Evolutionary conservation across 2,113 vertebrate genomes (phyloP).

Genomic region (Dunckerocampus dactyliophorus): DNA sequence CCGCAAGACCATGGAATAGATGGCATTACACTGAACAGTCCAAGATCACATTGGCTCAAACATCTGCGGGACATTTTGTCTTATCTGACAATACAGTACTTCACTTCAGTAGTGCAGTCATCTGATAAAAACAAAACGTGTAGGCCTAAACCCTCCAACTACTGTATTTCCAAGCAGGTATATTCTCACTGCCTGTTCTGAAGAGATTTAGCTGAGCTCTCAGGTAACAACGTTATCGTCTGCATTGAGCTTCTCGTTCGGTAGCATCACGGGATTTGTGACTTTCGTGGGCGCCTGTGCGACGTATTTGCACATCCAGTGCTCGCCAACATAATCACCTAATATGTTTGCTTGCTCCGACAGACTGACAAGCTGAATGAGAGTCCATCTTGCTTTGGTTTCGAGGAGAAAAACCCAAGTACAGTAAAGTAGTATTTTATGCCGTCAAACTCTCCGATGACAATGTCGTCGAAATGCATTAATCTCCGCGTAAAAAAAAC

Average conservation of each 20-base stretch:
- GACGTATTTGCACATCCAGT: slow-evolving; percentile 17
- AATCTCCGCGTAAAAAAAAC: slow-evolving; percentile 15
- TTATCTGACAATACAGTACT: slow-evolving; percentile 42
- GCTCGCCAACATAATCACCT: slow-evolving; percentile 75
- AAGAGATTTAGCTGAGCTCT: slow-evolving; percentile 40
- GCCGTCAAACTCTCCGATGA: slow-evolving; percentile 75
- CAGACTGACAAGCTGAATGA: slow-evolving; percentile 81
- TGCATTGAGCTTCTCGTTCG: slow-evolving; percentile 8
- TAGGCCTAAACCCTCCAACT: slow-evolving; percentile 48
- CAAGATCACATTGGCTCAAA: slow-evolving; percentile 23
- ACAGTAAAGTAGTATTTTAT: slow-evolving; percentile 65
- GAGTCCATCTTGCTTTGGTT: slow-evolving; percentile 96
- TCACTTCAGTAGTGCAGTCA: slow-evolving; percentile 46
- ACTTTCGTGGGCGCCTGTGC: slow-evolving; percentile 11
- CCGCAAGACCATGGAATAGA: slow-evolving; percentile 25
- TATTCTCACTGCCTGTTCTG: slow-evolving; percentile 26
- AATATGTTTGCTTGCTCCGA: slow-evolving; percentile 88
- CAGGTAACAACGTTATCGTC: slow-evolving; percentile 62
- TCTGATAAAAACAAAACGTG: slow-evolving; percentile 35
- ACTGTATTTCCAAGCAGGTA: slow-evolving; percentile 18
- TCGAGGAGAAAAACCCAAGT: slow-evolving; percentile 65
- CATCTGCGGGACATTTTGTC: slow-evolving; percentile 57
- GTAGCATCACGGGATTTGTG: slow-evolving; percentile 12
- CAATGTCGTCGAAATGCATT: slow-evolving; percentile 61
- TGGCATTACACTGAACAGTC: slow-evolving; percentile 14